Evolutionary conservation across 2,797 vertebrate genomes (phyloP).

Genomic region (Toxotes lorentzi): DNA sequence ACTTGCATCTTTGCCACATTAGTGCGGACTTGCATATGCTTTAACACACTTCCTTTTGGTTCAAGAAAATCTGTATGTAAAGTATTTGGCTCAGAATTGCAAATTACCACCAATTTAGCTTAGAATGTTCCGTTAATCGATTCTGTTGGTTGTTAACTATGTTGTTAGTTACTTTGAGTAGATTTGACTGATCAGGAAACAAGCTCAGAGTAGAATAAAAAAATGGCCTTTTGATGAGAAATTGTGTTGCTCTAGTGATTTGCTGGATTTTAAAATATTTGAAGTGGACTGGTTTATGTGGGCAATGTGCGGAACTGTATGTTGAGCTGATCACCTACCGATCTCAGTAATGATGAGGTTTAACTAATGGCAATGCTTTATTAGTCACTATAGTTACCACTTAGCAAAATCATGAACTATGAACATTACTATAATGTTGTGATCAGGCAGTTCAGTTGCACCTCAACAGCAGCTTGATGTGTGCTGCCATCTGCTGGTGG

Average conservation of each 20-base stretch:
- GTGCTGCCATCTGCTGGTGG: slow-evolving; percentile 75
- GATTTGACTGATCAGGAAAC: slow-evolving; percentile 5
- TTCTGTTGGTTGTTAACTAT: not conserved
- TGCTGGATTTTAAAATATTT: not conserved
- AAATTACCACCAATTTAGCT: slow-evolving; percentile 26
- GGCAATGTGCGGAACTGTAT: not conserved
- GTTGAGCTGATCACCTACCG: not conserved
- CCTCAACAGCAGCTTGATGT: slow-evolving; percentile 20
- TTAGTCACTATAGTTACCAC: not conserved
- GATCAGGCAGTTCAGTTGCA: not conserved
- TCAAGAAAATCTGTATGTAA: slow-evolving; percentile 42
- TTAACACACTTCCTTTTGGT: slow-evolving; percentile 42
- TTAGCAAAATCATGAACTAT: not conserved
- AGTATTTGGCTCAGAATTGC: slow-evolving; percentile 47
- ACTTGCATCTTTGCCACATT: slow-evolving; percentile 70
- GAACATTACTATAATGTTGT: not conserved
- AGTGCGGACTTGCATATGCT: slow-evolving; percentile 54
- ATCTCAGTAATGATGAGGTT: not conserved
- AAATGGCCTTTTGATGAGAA: slow-evolving; percentile 18
- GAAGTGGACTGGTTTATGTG: not conserved
- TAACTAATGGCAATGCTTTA: not conserved
- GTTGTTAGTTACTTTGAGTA: slow-evolving; percentile 28
- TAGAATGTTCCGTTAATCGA: slow-evolving; percentile 40
- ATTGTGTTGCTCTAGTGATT: not conserved
- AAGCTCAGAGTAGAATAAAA: slow-evolving; percentile 16